Base-by-base conservation (phyloP, 2,113 vertebrate species). In the Scalopus aquaticus region DNA sequence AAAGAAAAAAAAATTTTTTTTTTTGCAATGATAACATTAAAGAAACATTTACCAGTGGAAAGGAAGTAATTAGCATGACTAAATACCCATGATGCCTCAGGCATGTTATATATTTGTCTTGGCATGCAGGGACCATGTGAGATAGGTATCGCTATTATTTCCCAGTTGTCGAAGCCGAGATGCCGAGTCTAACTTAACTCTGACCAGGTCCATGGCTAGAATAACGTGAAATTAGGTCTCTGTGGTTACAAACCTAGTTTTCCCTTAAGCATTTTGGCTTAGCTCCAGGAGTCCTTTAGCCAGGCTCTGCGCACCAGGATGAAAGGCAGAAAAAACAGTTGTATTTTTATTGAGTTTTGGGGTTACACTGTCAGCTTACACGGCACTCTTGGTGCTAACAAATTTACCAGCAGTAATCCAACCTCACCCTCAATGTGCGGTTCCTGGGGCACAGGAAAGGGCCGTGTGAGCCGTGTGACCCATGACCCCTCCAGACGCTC, bases 81-180 rank as follows among this genome's bases (percentile, higher is more conserved):
- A 67, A 70, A 62, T 9, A 32, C 3, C 13, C 11, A 26, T 42
- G 56, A 10, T 54, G 10, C 56, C n/a, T 78, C 80, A 64, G 67
- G 39, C 0, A 19, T 51, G 56, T 37, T 65, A 8, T 70, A 9
- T 4, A 1, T 17, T 70, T 69, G 20, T 46, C 46, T 56, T 60
- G 19, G 65, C 37, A 70, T 13, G 2, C 22, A 32, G 37, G 39
- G 46, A 3, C 8, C 22, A 2, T 0, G 0, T 1, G 6, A 76
- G 42, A 24, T 13, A 35, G 44, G 10, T 35, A 24, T 70, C 46
- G 6, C n/a, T 70, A 2, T 44, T 86, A 46, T 62, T 94, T 83
- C 51, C 26, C 1, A 65, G 60, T 65, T 70, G 13, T 16, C 51
- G 42, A 64, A 54, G 64, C 9, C 42, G 37, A 78, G 24, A 30